phyloP scores from a whole-genome alignment of 1,140 invertebrate species.

The Neodiprion lecontei region DNA sequence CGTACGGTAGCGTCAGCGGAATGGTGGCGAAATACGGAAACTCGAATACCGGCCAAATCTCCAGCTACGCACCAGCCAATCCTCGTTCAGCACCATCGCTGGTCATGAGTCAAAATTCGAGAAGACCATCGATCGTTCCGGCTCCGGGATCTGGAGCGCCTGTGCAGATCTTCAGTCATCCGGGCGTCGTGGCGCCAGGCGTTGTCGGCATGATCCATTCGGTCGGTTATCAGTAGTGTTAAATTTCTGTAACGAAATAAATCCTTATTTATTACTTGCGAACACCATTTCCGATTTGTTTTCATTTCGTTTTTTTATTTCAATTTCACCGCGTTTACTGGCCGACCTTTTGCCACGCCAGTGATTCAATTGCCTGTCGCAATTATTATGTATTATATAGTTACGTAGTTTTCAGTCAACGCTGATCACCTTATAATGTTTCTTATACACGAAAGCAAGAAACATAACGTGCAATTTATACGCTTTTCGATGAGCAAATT shows the following conservation, averaged over 20 bases:
- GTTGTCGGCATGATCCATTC: slow-evolving; percentile 38
- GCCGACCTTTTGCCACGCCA: no score
- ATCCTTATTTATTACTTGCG: not conserved
- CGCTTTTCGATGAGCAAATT: no score
- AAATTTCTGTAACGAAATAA: not conserved
- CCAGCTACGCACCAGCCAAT: no score
- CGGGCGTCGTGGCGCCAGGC: slow-evolving; percentile 38
- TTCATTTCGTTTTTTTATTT: not conserved
- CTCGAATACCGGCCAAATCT: not conserved
- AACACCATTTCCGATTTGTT: not conserved
- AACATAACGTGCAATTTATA: no score
- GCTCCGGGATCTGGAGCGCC: slow-evolving; percentile 26
- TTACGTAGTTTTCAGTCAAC: no score
- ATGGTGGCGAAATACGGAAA: slow-evolving; percentile 39
- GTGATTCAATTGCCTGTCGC: no score
- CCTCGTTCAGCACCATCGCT: not conserved
- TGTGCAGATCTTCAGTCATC: slow-evolving; percentile 43
- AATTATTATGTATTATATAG: no score
- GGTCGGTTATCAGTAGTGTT: slow-evolving; percentile 36
- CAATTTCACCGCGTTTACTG: no score
- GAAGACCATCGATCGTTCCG: not conserved
- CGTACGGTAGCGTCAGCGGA: slow-evolving; percentile 53
- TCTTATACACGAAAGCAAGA: no score
- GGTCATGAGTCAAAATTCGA: not conserved
- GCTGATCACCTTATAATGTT: no score